Conservation (phyloP, 2,113 vertebrate genomes). For the Aldabrachelys gigantea region DNA sequence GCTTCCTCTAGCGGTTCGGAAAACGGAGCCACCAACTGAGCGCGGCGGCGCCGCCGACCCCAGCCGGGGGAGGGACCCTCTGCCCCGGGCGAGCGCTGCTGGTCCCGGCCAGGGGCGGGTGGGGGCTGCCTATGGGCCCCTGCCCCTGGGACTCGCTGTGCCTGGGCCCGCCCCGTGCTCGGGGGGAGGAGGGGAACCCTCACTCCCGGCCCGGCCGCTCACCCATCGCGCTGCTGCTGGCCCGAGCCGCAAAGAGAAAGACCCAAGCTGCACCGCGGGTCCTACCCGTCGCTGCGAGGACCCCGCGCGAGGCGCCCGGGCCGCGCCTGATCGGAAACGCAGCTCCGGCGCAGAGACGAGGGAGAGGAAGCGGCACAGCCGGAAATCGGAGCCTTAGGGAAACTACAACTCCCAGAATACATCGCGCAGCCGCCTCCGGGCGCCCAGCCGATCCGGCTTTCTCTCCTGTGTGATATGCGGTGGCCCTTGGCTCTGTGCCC, state of each 20-base stretch:
- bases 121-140: too few species aligned
- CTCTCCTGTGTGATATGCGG: too few species aligned
- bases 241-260: conserved; percentile 35
- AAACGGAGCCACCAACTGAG: too few species aligned
- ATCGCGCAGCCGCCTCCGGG: not conserved
- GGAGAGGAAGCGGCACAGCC: too few species aligned
- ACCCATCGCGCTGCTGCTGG: conserved; percentile 59
- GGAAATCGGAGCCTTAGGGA: too few species aligned
- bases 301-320: not conserved
- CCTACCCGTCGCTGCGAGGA: not conserved
- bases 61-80: too few species aligned
- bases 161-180: not conserved
- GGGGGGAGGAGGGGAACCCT: too few species aligned
- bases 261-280: conserved; percentile 31
- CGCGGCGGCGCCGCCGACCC: too few species aligned
- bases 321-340: not conserved
- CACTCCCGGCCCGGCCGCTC: not conserved
- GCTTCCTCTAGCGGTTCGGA: too few species aligned
- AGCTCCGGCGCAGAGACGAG: not conserved
- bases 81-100: fast-evolving
- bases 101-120: not conserved
- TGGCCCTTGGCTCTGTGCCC: too few species aligned
- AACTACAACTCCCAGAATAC: conserved; percentile 15
- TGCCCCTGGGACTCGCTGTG: too few species aligned
- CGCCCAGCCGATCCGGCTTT: too few species aligned